Evolutionary conservation across 2,113 vertebrate species (phyloP).

Genomic region (Dinomys branickii): DNA sequence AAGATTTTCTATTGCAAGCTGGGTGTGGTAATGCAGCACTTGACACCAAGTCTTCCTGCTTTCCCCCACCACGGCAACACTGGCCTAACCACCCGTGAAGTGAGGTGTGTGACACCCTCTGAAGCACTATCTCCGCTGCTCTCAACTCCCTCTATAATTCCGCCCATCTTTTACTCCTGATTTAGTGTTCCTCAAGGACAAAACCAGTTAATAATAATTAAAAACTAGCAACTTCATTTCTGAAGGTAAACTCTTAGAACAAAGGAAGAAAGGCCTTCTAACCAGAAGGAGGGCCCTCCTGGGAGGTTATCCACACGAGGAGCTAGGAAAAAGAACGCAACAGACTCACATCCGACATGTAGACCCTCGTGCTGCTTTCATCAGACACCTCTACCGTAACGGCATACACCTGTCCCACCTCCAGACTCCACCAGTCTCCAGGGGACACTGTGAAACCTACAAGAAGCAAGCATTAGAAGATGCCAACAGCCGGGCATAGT

Average conservation of each 20-base stretch:
- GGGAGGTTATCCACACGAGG: neutral
- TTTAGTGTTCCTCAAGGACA: constrained; percentile 22
- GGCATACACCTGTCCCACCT: constrained; percentile 74
- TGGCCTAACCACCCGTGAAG: neutral
- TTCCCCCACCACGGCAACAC: neutral
- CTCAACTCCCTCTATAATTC: neutral
- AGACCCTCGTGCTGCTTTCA: constrained; percentile 79
- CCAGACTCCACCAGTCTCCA: constrained; percentile 82
- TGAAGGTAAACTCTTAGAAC: constrained; percentile 18
- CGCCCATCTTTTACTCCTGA: constrained; percentile 3
- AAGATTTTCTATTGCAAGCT: too few relatives aligned
- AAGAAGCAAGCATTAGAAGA: constrained; percentile 41
- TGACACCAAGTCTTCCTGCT: neutral
- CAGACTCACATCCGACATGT: constrained; percentile 84
- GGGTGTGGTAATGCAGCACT: neutral
- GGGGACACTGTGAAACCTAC: constrained; percentile 79
- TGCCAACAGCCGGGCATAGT: too few relatives aligned
- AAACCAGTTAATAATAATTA: constrained; percentile 35
- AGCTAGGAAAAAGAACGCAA: neutral
- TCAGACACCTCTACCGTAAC: constrained; percentile 82
- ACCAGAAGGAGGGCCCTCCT: neutral
- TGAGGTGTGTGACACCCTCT: neutral
- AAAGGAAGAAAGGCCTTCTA: neutral
- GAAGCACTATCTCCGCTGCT: neutral
- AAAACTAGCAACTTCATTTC: constrained; percentile 9